Percentiles rank a stretch among this genome's conserved stretches.
phyloP scores from a whole-genome alignment of 2,113 vertebrate genomes.

The Heliornis fulica region DNA sequence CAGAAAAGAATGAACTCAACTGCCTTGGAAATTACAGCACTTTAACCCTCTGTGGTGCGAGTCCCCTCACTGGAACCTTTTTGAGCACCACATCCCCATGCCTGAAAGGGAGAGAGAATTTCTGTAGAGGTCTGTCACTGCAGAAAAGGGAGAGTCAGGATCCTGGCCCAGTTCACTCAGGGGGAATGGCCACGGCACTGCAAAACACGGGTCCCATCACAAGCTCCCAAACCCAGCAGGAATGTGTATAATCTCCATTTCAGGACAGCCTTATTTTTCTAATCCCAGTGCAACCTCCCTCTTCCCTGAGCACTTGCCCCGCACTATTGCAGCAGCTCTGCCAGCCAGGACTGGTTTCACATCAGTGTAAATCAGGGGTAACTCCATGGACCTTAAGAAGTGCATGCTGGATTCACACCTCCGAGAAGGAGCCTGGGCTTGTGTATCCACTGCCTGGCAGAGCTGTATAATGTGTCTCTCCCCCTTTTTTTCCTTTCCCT shows the following conservation, averaged over 20 bases:
- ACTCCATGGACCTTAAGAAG: neutral
- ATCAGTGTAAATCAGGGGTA: neutral
- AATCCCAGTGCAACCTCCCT: neutral
- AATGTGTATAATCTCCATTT: neutral
- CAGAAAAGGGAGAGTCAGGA: neutral
- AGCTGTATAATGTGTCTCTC: neutral
- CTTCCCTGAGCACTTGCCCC: neutral
- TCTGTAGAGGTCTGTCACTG: neutral
- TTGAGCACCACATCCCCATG: neutral
- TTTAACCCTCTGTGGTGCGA: constrained; percentile 15
- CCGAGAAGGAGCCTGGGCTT: neutral
- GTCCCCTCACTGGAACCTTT: neutral
- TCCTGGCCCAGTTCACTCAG: neutral
- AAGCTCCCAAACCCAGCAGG: neutral
- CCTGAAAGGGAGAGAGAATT: neutral
- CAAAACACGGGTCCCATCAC: neutral
- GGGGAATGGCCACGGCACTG: accelerated
- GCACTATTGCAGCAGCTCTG: neutral
- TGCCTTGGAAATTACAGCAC: neutral
- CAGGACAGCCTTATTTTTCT: neutral
- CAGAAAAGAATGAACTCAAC: neutral
- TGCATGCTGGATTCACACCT: neutral
- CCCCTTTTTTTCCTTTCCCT: neutral
- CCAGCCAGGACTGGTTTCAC: neutral
- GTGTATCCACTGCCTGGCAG: neutral